Evolutionary conservation across 1,140 invertebrate species (phyloP).

Genomic region (Sweltsa coloradensis): DNA sequence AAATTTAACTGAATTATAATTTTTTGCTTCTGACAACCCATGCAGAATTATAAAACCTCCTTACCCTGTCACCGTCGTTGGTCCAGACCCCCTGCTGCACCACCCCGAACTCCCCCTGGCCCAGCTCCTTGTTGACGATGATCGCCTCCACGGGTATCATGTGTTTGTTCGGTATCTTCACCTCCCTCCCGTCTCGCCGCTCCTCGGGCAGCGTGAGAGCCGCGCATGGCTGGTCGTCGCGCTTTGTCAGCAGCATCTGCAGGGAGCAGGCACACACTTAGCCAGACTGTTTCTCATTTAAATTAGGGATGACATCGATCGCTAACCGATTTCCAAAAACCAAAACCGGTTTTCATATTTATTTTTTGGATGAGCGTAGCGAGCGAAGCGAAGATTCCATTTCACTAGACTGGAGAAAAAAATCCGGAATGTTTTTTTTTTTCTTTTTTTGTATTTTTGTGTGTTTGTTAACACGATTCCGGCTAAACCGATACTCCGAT

Average conservation of each 20-base stretch:
- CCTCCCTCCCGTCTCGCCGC: constrained; percentile 23
- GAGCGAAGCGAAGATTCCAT: too few relatives aligned
- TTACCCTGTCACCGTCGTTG: constrained; percentile 80
- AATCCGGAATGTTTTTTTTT: too few relatives aligned
- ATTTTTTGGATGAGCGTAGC: too few relatives aligned
- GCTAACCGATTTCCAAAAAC: too few relatives aligned
- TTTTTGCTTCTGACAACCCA: too few relatives aligned
- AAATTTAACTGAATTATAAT: not conserved
- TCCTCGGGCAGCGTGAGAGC: constrained; percentile 28
- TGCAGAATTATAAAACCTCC: constrained; percentile 19
- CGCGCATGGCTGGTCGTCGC: constrained; percentile 27
- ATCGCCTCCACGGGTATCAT: constrained; percentile 92
- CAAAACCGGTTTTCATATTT: too few relatives aligned
- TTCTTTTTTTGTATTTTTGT: too few relatives aligned
- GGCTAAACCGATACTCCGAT: too few relatives aligned
- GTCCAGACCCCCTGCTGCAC: constrained; percentile 98
- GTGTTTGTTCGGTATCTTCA: constrained; percentile 74
- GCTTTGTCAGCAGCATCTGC: constrained; percentile 30
- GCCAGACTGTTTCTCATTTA: not conserved
- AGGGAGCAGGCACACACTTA: constrained; percentile 9
- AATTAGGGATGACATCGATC: constrained; percentile 1
- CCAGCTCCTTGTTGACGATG: constrained; percentile 86
- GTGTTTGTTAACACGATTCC: too few relatives aligned
- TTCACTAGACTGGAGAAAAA: too few relatives aligned
- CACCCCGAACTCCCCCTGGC: constrained; percentile 92